phyloP scores from a whole-genome alignment of 2,113 vertebrate species.

The Saccopteryx bilineata region DNA sequence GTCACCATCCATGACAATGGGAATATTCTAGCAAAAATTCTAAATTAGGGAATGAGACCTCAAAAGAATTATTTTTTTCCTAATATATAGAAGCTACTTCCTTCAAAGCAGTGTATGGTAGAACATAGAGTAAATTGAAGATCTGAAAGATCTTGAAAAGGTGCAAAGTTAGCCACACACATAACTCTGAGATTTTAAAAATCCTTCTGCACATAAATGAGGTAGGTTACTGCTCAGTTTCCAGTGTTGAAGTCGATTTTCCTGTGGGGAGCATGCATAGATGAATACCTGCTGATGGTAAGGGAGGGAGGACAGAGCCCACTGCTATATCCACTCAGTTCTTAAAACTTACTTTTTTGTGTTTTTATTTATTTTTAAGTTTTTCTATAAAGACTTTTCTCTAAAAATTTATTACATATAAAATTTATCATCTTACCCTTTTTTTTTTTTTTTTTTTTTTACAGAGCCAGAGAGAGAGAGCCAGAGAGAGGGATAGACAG shows the following conservation, averaged over 20 bases:
- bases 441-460: too few relatives aligned
- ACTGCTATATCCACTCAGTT: background rate
- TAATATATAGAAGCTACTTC: background rate
- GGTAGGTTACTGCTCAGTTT: background rate
- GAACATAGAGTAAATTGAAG: background rate
- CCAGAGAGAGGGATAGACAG: too few relatives aligned
- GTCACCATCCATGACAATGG: background rate
- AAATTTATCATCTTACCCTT: too few relatives aligned
- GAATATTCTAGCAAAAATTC: conserved; percentile 34
- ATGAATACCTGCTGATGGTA: background rate
- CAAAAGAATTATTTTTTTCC: conserved; percentile 22
- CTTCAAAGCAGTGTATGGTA: background rate
- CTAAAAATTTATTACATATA: background rate
- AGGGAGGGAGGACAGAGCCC: background rate
- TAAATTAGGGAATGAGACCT: conserved; percentile 11
- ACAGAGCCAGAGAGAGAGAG: too few relatives aligned
- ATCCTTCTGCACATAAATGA: background rate
- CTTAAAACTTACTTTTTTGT: background rate
- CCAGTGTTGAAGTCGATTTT: background rate
- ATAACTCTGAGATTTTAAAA: background rate
- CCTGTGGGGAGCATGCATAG: background rate
- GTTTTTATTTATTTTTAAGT: conserved; percentile 17
- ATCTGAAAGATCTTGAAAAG: conserved; percentile 12
- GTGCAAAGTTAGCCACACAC: background rate
- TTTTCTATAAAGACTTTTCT: background rate